Conservation (phyloP, 2,888 invertebrate species). For the Habrosyne pyritoides region DNA sequence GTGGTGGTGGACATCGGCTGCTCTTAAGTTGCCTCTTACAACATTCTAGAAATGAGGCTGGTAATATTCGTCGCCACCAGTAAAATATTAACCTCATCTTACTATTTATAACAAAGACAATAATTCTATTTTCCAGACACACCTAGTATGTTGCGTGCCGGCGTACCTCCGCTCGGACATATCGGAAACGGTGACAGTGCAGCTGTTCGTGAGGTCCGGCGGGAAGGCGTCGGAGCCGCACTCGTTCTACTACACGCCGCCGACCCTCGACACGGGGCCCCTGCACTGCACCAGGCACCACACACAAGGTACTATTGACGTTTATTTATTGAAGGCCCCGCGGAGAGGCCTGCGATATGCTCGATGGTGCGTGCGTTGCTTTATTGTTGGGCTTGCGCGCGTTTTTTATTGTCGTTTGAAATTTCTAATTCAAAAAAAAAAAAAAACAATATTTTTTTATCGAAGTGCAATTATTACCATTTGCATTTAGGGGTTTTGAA, state of each 20-base stretch:
- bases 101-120: too few species aligned
- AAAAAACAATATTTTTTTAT: not conserved
- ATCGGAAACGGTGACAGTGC: conserved; percentile 88
- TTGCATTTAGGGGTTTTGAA: not conserved
- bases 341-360: not conserved
- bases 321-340: not conserved
- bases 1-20: too few species aligned
- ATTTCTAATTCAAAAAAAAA: not conserved
- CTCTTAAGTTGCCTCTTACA: too few species aligned
- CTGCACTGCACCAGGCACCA: conserved; percentile 61
- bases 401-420: not conserved
- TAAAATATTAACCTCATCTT: too few species aligned
- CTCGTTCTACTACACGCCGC: conserved; percentile 91
- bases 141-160: conserved; percentile 93
- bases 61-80: too few species aligned
- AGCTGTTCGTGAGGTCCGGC: conserved; percentile 91
- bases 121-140: conserved; percentile 85
- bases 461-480: not conserved
- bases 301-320: conserved; percentile 48
- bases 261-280: conserved; percentile 55
- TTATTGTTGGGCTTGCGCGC: conserved; percentile 2
- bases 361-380: conserved; percentile 4
- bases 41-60: too few species aligned
- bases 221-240: conserved; percentile 94
- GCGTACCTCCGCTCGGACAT: conserved; percentile 88